A percentile compares a stretch with the other conserved stretches of the same genome.
Evolutionary conservation across 2,113 vertebrate genomes (phyloP).

Genomic region (Pseudorhombus dupliciocellatus): DNA sequence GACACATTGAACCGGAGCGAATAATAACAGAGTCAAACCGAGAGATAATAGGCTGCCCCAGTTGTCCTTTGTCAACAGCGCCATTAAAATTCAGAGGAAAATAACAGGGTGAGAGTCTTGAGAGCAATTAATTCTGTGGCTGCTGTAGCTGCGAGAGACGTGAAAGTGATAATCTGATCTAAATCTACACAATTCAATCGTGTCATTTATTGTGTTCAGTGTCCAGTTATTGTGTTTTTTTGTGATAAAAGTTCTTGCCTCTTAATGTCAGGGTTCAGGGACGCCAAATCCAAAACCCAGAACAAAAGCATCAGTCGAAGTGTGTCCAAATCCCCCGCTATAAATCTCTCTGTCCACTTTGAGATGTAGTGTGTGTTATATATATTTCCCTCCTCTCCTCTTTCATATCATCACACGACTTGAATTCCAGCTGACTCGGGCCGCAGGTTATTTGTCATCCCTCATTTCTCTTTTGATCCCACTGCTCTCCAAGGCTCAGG

Average conservation of each 20-base stretch:
- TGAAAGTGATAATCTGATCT: constrained; percentile 16
- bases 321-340: constrained; percentile 9
- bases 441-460: constrained; percentile 77
- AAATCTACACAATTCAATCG: constrained; percentile 18
- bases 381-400: not conserved
- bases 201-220: no score
- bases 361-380: not conserved
- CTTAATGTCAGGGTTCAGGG: constrained; percentile 4
- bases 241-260: constrained; percentile 10
- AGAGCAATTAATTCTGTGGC: constrained; percentile 49
- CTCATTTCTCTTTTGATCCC: constrained; percentile 80
- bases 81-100: constrained; percentile 63
- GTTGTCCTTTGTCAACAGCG: constrained; percentile 52
- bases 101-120: constrained; percentile 39
- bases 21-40: constrained; percentile 55
- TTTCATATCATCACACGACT: constrained; percentile 27
- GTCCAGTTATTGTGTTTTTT: constrained; percentile 18
- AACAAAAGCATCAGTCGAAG: constrained; percentile 17
- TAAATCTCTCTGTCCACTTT: constrained; percentile 7
- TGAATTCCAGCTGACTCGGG: constrained; percentile 58
- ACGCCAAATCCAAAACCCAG: not conserved
- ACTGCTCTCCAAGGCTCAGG: constrained; percentile 75
- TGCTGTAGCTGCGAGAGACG: constrained; percentile 34
- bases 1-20: constrained; percentile 54
- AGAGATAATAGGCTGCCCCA: constrained; percentile 35